Conservation (phyloP, 2,113 vertebrate species). For the Danionella cerebrum region DNA sequence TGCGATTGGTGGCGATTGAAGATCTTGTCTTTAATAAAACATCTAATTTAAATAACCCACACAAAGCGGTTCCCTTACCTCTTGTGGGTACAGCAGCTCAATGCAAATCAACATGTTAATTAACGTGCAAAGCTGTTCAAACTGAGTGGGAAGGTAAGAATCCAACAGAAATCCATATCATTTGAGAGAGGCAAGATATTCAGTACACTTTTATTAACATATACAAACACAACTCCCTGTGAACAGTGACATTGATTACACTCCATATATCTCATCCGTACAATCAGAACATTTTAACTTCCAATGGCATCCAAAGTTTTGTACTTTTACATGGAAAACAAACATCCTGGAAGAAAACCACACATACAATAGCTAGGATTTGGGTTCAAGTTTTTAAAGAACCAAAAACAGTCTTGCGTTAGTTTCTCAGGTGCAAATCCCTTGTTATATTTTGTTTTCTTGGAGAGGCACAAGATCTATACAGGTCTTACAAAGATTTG, state of each 20-base stretch:
- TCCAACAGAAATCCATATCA: neutral
- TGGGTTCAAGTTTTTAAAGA: conserved; percentile 8
- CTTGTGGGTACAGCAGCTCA: conserved; percentile 31
- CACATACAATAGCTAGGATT: neutral
- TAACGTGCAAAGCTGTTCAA: conserved; percentile 47
- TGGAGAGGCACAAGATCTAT: conserved; percentile 56
- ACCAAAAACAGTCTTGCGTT: conserved; percentile 30
- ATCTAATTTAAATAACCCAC: conserved; percentile 52
- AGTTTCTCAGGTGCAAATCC: conserved; percentile 23
- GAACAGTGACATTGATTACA: conserved; percentile 18
- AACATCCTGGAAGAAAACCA: neutral
- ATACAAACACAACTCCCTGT: conserved; percentile 16
- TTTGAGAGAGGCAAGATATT: neutral
- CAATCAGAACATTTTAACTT: conserved; percentile 3
- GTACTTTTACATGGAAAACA: neutral
- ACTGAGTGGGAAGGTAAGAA: neutral
- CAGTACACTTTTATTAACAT: conserved; percentile 23
- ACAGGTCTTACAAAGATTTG: conserved; percentile 44
- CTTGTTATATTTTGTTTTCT: conserved; percentile 12
- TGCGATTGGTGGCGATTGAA: conserved; percentile 25
- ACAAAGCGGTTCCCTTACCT: conserved; percentile 31
- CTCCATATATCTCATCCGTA: neutral
- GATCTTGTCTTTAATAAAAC: conserved; percentile 53
- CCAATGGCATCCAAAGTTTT: conserved; percentile 1
- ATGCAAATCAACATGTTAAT: conserved; percentile 64